Evolutionary conservation across 2,888 invertebrate species (phyloP).

Genomic region (Antitype chi): DNA sequence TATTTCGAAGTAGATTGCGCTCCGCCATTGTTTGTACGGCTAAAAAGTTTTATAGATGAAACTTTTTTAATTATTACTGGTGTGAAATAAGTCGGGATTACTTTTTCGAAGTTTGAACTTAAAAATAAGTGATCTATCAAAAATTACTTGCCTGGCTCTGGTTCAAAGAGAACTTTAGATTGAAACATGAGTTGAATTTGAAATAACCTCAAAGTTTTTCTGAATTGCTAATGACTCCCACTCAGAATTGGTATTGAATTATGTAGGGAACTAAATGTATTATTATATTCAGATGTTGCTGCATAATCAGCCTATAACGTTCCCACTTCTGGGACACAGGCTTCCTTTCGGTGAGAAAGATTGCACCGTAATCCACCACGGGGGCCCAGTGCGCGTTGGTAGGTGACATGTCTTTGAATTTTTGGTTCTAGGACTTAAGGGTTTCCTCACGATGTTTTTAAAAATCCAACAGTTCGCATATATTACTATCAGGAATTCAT

Average conservation of each 20-base stretch:
- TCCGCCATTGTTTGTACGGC: conserved; percentile 29
- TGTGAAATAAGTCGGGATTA: conserved; percentile 6
- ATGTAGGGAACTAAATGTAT: too few relatives aligned
- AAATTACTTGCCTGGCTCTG: background rate
- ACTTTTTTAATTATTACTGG: conserved; percentile 34
- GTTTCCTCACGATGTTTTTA: too few relatives aligned
- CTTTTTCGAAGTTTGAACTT: conserved; percentile 24
- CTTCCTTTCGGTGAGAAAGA: too few relatives aligned
- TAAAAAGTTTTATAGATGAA: conserved; percentile 26
- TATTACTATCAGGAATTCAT: too few relatives aligned
- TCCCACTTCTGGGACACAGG: too few relatives aligned
- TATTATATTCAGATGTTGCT: background rate
- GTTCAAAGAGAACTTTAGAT: conserved; percentile 4
- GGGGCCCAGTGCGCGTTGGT: too few relatives aligned
- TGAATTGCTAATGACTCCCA: background rate
- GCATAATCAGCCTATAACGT: too few relatives aligned
- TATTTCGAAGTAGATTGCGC: conserved; percentile 25
- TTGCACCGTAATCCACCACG: too few relatives aligned
- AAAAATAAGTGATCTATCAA: conserved; percentile 13
- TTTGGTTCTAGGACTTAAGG: too few relatives aligned
- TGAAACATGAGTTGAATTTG: conserved; percentile 22
- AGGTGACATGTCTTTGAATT: too few relatives aligned
- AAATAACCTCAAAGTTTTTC: background rate
- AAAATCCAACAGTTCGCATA: too few relatives aligned
- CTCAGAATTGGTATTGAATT: background rate